Base-by-base conservation (phyloP, 2,113 vertebrate species). In the Notarius lentiginosus region DNA sequence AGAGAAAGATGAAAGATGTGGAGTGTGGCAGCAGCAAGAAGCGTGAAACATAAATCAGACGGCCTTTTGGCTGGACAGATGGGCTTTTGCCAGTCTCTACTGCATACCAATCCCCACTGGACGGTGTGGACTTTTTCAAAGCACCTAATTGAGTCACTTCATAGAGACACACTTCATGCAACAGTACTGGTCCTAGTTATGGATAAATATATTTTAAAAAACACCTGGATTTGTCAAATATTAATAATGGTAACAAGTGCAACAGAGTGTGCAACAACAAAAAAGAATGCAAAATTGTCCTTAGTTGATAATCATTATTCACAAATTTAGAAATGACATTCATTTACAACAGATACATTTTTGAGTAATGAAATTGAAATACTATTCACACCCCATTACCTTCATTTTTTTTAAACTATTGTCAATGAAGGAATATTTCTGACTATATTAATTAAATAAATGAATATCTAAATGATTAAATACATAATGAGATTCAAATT, bases 21-120 rank as follows among this genome's bases (percentile, higher is more conserved):
- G 66, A 86, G 81, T 56, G 79, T 79, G 79, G 61, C 83, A 47
- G 84, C 51, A 85, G 55, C 83, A 86, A 82, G 89, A 91, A 91
- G 90, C 91, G 88, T 90, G 92, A 90, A 91, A 91, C 92, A 93
- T 92, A 92, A 93, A 94, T 93, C 91, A 93, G 88, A 88, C 89
- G 84, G 86, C 58, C 87, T 87, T 90, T 87, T 87, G 87, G 87
- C 55, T 82, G 89, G 91, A 92, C 94, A 94, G 92, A 94, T 94
- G 94, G 93, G 89, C 86, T 84, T 90, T 79, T 22, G 53, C 89
- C 89, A 87, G 86, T 89, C 85, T 83, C 86, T 60, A 86, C 89
- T 90, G 92, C 90, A 93, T 93, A 90, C 90, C 90, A 92, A 93
- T 90, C 80, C 75, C 82, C 27, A 18, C 34, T 61, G 87, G 85